Evolutionary conservation across 2,888 invertebrate genomes (phyloP).

Genomic region (Melinopterus prodromus): DNA sequence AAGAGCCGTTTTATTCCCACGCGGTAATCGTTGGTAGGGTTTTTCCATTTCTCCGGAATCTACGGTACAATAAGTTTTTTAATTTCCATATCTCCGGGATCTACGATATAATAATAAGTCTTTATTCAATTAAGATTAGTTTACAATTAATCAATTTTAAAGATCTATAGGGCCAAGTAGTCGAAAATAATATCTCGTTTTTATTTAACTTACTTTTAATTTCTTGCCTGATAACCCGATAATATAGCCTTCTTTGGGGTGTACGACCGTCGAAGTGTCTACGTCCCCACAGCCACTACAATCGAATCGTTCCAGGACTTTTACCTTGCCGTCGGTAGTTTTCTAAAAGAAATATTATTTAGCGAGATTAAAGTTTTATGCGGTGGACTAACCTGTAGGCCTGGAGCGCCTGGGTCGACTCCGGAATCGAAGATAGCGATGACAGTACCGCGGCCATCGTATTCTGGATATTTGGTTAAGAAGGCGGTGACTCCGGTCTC

Average conservation of each 20-base stretch:
- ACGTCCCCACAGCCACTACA: constrained; percentile 98
- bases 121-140: no score
- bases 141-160: no score
- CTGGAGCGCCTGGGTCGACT: constrained; percentile 95
- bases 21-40: constrained; percentile 85
- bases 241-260: constrained; percentile 75
- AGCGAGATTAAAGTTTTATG: constrained; percentile 11
- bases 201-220: constrained; percentile 73
- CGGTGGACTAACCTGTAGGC: constrained; percentile 79
- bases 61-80: constrained; percentile 52
- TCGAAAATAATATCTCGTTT: neutral
- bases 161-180: neutral
- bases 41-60: constrained; percentile 85
- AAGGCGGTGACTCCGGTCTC: constrained; percentile 92
- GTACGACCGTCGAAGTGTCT: constrained; percentile 82
- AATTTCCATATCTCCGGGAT: no score
- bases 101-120: no score
- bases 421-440: constrained; percentile 98
- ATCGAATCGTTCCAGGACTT: constrained; percentile 94
- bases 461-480: constrained; percentile 86
- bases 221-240: constrained; percentile 88
- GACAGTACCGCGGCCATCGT: constrained; percentile 89
- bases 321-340: constrained; percentile 87
- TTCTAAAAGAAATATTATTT: constrained; percentile 65
- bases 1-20: constrained; percentile 87